Percentiles rank a stretch among this genome's conserved stretches.
Conservation (phyloP, 2,113 vertebrate genomes). For the Opisthocomus hoazin region DNA sequence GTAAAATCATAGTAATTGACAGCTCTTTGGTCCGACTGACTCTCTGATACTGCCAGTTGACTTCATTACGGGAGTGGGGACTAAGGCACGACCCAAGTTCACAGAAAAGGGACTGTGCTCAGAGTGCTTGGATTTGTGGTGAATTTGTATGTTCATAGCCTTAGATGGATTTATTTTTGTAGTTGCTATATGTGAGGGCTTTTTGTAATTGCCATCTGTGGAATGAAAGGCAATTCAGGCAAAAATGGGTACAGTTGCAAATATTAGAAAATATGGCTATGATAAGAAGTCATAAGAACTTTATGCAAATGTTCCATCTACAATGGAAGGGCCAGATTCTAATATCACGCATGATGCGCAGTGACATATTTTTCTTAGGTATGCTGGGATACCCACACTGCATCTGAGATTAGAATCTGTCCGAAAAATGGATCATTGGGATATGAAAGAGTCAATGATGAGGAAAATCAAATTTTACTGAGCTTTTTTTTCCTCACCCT, state of each 20-base stretch:
- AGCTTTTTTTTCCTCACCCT: neutral
- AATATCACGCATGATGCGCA: slow-evolving; percentile 11
- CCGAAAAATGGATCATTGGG: slow-evolving; percentile 2
- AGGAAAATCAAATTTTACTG: slow-evolving; percentile 38
- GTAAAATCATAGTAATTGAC: neutral
- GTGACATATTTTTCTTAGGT: slow-evolving; percentile 35
- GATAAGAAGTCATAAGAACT: neutral
- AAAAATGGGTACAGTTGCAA: neutral
- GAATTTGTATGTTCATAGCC: neutral
- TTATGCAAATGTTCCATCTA: slow-evolving; percentile 1
- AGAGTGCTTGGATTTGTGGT: neutral
- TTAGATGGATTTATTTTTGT: neutral
- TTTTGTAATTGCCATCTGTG: slow-evolving; percentile 16
- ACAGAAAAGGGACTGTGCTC: neutral
- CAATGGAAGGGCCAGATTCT: slow-evolving; percentile 23
- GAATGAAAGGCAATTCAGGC: neutral
- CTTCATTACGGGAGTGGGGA: neutral
- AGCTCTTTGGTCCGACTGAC: neutral
- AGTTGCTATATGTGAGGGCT: neutral
- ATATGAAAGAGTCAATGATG: neutral
- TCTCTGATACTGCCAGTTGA: neutral
- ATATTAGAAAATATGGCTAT: neutral
- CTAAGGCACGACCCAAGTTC: neutral
- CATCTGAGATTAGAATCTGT: neutral
- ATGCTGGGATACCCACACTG: neutral